Base-by-base conservation (phyloP, 2,797 vertebrate species). In the Spheniscus humboldti region DNA sequence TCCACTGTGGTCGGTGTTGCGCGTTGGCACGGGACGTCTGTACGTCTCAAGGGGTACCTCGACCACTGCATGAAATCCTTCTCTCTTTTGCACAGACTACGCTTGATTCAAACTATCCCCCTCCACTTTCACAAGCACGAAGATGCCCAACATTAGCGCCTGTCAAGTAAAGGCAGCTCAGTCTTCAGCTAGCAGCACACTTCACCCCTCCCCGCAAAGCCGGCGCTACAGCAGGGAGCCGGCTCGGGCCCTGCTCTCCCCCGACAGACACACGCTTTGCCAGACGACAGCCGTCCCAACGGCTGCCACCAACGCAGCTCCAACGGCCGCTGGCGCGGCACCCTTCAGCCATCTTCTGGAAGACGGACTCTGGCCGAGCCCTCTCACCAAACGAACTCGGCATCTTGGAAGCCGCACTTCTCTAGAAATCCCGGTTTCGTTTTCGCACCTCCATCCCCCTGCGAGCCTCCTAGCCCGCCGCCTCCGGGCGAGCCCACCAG, bases 1-100 rank as follows among this genome's bases (percentile, higher is more conserved):
- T 6, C 24, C 56, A 7, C 15, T 1, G 13, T 0, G 52, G 47
- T 4, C 47, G 7, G 63, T 0, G 45, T 7, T 0, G 66, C 0
- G 35, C 30, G 1, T 4, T 0, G 84, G n/a, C 45, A 13, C 4
- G 2, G 66, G 45, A 10, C 2, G 2, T 1, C 14, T 6, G 4
- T 2, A 7, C 43, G 6, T 2, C 19, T 28, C 37, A 5, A 9
- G 13, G 27, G 18, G 47, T 7, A 37, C 6, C 64, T 4, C 13
- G 1, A 11, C 11, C 6, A 11, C 45, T 1, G 43, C 60, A 14
- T 23, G 2, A 8, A 30, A 55, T 22, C 17, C 37, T 22, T 18
- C 35, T 5, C 52, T 4, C 37, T 25, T 10, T 6, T 2, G 57
- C 69, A 18, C 24, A 18, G 43, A 2, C 48, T 24, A 11, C 48